Base-by-base conservation (phyloP, 2,113 vertebrate genomes). In the Martes martes region DNA sequence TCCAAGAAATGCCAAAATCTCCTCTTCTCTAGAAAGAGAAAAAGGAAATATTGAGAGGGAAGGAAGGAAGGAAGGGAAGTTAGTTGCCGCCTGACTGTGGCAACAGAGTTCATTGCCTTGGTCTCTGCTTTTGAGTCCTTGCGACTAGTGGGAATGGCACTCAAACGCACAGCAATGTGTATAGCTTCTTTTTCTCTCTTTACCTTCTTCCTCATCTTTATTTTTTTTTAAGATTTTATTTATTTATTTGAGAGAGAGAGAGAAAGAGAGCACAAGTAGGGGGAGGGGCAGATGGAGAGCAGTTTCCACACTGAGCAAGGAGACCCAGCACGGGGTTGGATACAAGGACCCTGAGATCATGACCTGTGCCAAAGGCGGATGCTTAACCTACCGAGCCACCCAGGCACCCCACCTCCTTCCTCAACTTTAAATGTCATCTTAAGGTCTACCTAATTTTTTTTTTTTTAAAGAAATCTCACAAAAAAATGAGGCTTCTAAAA, bases 151-250 rank as follows among this genome's bases (percentile, higher is more conserved):
- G 2, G 2, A 7, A 57, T 6, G 16, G 21, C 26, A 50, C n/a
- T 33, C 33, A 84, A n/a, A 50, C 2, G 2, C 1, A 0, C 26
- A 33, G 19, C 11, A 78, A n/a, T 36, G 3, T 0, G 4, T 33
- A 8, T 67, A 28, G 1, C 18, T 10, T 80, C 14, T 18, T 50
- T 88, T 59, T 59, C 4, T 23, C 1, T 91, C 36, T 76, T 76
- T 78, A 39, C 23, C 13, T 59, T 2, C 11, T 91, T 76, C 7
- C 21, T 65, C 45, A 61, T n/a, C 74, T 45, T 78, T 67, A 67
- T 16, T 33, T 33, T 67, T 39, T 90, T 36, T 80, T 67, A 7
- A 26, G 28, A 65, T 65, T 65, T 65, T 65, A 65, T 67, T 67
- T 16, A 67, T 7, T 67, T 67, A 67, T 67, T 33, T 33, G 63